Percentiles rank a stretch among this genome's conserved stretches.
These are phyloP conservation scores for Ophonus ardosiacus DNA, from an alignment of 2,888 invertebrate species.

Conservation along the genomic window DNA sequence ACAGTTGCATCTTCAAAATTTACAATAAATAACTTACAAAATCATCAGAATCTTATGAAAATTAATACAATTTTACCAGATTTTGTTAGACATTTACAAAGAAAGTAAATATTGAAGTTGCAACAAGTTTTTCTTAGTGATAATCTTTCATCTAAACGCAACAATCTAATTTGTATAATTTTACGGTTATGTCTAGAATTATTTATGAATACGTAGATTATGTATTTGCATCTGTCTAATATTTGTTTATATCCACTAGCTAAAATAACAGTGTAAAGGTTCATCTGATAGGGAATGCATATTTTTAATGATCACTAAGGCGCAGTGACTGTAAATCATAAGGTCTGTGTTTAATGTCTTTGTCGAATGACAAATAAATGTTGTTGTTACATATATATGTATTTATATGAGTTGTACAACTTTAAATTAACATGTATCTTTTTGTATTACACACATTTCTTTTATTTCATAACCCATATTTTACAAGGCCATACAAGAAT, in stretches of 20 bases:
- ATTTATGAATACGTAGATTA: conserved; percentile 33
- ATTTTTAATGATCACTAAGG: conserved; percentile 49
- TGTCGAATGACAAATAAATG: conserved; percentile 49
- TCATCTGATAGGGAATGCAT: conserved; percentile 40
- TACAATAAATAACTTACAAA: not conserved
- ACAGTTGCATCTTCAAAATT: conserved; percentile 6
- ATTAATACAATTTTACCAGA: not conserved
- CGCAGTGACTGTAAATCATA: conserved; percentile 61
- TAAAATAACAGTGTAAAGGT: conserved; percentile 55
- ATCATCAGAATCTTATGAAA: conserved; percentile 3
- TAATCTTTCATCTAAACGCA: conserved; percentile 55
- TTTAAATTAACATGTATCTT: conserved; percentile 61
- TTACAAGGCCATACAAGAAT: not conserved
- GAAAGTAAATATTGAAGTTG: not conserved
- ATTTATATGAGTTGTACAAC: conserved; percentile 63
- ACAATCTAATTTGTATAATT: conserved; percentile 51
- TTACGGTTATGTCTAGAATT: conserved; percentile 12
- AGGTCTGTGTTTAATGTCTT: conserved; percentile 58
- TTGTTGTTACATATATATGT: conserved; percentile 62
- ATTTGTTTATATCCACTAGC: conserved; percentile 42
- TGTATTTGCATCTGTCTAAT: conserved; percentile 37
- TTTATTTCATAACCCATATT: conserved; percentile 20
- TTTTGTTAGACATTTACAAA: not conserved
- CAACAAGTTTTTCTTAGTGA: conserved; percentile 42
- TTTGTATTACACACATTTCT: conserved; percentile 52